Conservation (phyloP, 2,888 invertebrate species). For the Pseudanteris insignis region DNA sequence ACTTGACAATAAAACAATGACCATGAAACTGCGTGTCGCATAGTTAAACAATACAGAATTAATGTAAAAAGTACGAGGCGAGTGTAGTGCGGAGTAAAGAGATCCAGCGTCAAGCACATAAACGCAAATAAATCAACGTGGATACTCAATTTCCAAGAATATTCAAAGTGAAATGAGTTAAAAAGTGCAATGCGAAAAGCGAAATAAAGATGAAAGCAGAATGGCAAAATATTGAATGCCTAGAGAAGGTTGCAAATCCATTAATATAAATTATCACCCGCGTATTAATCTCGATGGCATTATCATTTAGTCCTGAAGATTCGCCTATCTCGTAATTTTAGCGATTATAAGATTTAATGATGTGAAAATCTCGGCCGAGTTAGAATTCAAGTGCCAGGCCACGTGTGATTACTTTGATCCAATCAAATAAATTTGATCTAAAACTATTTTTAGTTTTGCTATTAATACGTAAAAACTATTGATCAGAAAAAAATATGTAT, state of each 20-base stretch:
- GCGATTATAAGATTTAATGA: slow-evolving; percentile 33
- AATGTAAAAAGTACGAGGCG: slow-evolving; percentile 5
- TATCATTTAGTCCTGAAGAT: slow-evolving; percentile 16
- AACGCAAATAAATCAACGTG: slow-evolving; percentile 13
- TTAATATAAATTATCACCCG: slow-evolving; percentile 34
- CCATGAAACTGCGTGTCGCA: slow-evolving; percentile 64
- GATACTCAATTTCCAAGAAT: slow-evolving; percentile 18
- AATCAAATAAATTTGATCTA: too few species aligned
- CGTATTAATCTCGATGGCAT: slow-evolving; percentile 23
- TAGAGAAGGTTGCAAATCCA: slow-evolving; percentile 29
- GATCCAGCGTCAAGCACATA: background rate
- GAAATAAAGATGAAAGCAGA: slow-evolving; percentile 17
- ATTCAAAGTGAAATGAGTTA: slow-evolving; percentile 31
- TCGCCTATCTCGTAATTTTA: slow-evolving; percentile 11
- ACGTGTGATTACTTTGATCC: too few species aligned
- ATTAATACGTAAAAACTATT: too few species aligned
- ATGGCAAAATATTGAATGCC: slow-evolving; percentile 25
- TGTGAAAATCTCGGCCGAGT: too few species aligned
- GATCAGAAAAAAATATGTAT: too few species aligned
- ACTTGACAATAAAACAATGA: slow-evolving; percentile 69
- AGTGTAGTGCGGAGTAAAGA: slow-evolving; percentile 3
- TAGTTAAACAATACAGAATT: background rate
- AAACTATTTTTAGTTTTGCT: too few species aligned
- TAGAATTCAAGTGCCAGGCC: too few species aligned
- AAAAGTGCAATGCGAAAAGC: slow-evolving; percentile 15